phyloP scores from a whole-genome alignment of 2,797 vertebrate species.

The Pseudocheirus occidentalis region DNA sequence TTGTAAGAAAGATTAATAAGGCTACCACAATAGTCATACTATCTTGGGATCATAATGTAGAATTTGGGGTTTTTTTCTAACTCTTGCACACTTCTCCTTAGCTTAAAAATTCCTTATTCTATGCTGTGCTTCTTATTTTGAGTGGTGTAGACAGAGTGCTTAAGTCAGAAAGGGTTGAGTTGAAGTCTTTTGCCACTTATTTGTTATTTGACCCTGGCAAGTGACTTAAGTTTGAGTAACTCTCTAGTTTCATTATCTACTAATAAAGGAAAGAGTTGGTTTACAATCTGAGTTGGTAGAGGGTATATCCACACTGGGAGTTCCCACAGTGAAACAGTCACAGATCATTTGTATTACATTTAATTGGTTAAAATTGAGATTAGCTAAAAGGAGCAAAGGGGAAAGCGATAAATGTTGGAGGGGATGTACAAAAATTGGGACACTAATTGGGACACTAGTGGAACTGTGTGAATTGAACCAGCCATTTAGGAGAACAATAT shows the following conservation, averaged over 20 bases:
- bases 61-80: background rate
- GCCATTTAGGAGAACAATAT: background rate
- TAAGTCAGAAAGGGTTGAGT: background rate
- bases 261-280: background rate
- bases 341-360: background rate
- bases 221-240: background rate
- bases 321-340: background rate
- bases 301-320: background rate
- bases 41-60: background rate
- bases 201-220: background rate
- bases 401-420: background rate
- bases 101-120: constrained; percentile 11
- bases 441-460: background rate
- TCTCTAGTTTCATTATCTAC: background rate
- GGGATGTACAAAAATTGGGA: background rate
- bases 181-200: background rate
- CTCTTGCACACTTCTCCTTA: background rate
- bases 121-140: constrained; percentile 37
- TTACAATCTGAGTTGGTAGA: background rate
- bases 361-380: background rate
- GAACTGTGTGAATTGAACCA: background rate
- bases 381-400: background rate
- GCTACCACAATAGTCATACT: background rate
- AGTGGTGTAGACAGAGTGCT: constrained; percentile 6
- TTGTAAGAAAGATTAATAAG: background rate